Percentiles rank a stretch among this genome's conserved stretches.
Evolutionary conservation across 1,140 invertebrate genomes (phyloP).

Genomic region (Luehdorfia chinensis): DNA sequence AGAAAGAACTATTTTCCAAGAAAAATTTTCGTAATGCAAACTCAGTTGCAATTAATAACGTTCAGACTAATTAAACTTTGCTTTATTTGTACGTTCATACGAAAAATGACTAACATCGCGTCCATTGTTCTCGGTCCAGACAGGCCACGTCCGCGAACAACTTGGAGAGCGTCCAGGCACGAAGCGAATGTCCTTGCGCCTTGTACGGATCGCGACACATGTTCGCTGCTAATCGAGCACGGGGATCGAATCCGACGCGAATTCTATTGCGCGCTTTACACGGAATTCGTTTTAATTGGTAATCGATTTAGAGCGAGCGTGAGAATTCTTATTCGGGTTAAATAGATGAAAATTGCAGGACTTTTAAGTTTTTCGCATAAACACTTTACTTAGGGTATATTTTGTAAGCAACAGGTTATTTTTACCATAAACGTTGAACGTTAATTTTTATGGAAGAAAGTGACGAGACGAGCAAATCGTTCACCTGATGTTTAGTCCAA

Average conservation of each 20-base stretch:
- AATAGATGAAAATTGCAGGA: too few relatives aligned
- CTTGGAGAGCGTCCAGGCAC: constrained; percentile 1
- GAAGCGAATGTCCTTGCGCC: constrained; percentile 1
- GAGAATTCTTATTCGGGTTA: background rate
- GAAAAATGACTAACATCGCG: constrained; percentile 3
- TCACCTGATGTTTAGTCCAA: too few relatives aligned
- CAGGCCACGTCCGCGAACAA: background rate
- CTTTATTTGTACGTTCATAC: background rate
- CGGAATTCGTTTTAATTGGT: constrained; percentile 4
- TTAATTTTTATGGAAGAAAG: too few relatives aligned
- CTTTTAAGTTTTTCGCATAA: too few relatives aligned
- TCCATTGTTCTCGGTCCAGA: constrained; percentile 1
- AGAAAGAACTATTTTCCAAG: too few relatives aligned
- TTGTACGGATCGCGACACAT: constrained; percentile 5
- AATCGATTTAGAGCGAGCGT: background rate
- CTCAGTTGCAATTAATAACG: too few relatives aligned
- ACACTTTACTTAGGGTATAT: too few relatives aligned
- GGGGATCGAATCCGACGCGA: constrained; percentile 5
- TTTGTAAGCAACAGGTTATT: too few relatives aligned
- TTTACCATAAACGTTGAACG: too few relatives aligned
- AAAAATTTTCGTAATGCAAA: too few relatives aligned
- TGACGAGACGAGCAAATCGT: too few relatives aligned
- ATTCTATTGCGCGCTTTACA: background rate
- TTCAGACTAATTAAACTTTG: background rate
- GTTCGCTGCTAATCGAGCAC: background rate